A percentile compares a stretch with the other conserved stretches of the same genome.
Conservation (phyloP, 2,113 vertebrate genomes). For the Heteronetta atricapilla region DNA sequence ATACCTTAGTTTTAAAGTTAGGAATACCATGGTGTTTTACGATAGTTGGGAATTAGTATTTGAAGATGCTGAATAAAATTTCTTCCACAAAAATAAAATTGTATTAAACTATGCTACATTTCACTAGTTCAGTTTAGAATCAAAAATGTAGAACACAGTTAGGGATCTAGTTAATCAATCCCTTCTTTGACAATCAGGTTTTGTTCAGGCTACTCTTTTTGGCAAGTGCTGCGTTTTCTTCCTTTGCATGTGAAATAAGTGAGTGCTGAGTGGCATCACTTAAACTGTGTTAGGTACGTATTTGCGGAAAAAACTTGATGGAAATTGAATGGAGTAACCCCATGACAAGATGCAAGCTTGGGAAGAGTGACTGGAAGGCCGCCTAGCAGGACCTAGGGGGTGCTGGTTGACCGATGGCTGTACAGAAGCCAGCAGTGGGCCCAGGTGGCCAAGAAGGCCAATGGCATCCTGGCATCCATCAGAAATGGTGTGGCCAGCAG, state of each 20-base stretch:
- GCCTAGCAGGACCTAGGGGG: neutral
- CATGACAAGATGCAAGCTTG: neutral
- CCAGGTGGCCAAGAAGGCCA: neutral
- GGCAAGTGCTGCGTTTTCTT: neutral
- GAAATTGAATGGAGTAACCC: neutral
- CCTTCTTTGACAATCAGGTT: neutral
- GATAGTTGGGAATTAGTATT: neutral
- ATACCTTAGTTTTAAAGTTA: neutral
- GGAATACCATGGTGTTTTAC: neutral
- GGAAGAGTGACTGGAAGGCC: neutral
- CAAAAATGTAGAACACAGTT: neutral
- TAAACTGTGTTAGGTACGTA: neutral
- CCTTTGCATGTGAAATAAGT: neutral
- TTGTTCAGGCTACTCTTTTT: neutral
- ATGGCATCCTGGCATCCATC: neutral
- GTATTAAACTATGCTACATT: neutral
- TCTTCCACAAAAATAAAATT: neutral
- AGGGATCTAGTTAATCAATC: neutral
- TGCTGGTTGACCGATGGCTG: neutral
- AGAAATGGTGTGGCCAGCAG: neutral
- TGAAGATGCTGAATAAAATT: neutral
- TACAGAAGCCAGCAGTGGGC: neutral
- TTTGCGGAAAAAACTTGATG: neutral
- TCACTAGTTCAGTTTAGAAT: neutral
- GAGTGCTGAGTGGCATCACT: neutral